These are phyloP conservation scores for Crenichthys baileyi DNA, from an alignment of 2,797 vertebrate genomes.

Conservation along the genomic window DNA sequence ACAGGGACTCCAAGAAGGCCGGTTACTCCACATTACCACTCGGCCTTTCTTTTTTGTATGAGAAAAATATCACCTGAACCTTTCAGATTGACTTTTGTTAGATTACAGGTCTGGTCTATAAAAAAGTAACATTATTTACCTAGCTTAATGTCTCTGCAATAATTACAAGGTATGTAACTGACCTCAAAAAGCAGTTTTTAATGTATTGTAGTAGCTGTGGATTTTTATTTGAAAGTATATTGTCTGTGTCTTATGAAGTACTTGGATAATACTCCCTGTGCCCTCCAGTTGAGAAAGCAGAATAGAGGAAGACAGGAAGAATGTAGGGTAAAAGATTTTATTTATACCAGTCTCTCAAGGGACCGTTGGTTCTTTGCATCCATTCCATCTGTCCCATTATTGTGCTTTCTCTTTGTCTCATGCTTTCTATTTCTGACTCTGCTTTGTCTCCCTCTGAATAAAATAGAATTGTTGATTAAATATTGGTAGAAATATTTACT, in stretches of 20 bases:
- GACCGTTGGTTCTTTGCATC: slow-evolving; percentile 81
- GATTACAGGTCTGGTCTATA: not conserved
- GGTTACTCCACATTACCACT: too few species aligned
- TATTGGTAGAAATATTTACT: not conserved
- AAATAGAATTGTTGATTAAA: not conserved
- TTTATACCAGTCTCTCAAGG: slow-evolving; percentile 85
- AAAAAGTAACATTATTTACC: not conserved
- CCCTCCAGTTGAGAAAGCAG: slow-evolving; percentile 62
- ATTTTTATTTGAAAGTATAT: slow-evolving; percentile 58
- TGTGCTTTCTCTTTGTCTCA: slow-evolving; percentile 36
- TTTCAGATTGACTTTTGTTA: not conserved
- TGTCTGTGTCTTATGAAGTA: slow-evolving; percentile 59
- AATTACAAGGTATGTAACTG: slow-evolving; percentile 15
- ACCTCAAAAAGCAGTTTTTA: slow-evolving; percentile 19
- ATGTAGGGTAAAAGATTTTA: slow-evolving; percentile 86
- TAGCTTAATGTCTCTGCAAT: not conserved
- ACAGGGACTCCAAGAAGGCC: too few species aligned
- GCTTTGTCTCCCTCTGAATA: slow-evolving; percentile 18
- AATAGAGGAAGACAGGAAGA: slow-evolving; percentile 61
- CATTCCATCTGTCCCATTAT: slow-evolving; percentile 66
- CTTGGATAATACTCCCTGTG: slow-evolving; percentile 66
- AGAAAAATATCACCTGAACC: not conserved
- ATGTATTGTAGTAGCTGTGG: slow-evolving; percentile 33
- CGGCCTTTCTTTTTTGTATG: not conserved
- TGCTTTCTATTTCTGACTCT: slow-evolving; percentile 27